Evolutionary conservation across 2,888 invertebrate genomes (phyloP), one percentile per base, ranked within the genome.

Genomic region (Sabellastarte sp.): DNA sequence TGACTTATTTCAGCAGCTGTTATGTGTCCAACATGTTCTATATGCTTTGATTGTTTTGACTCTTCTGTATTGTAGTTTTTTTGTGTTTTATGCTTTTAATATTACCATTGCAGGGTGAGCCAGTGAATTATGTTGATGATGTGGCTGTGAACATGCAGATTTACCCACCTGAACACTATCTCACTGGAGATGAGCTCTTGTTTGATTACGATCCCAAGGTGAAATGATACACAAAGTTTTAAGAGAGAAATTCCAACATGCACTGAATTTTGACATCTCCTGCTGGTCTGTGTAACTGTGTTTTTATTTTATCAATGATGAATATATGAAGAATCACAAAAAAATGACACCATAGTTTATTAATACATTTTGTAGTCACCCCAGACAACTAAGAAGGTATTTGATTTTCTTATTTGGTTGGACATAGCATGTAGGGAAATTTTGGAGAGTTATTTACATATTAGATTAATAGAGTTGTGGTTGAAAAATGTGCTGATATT

Each of bases 61-160:
- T n/a, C 5, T 2, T n/a, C 32, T n/a, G 3, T 10, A 32, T 24
- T 31, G 24, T 1, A 15, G n/a, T n/a, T n/a, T n/a, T n/a, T n/a
- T n/a, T n/a, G n/a, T n/a, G n/a, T n/a, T n/a, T n/a, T n/a, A n/a
- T n/a, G n/a, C n/a, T n/a, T n/a, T n/a, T n/a, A n/a, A n/a, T n/a
- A n/a, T n/a, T n/a, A n/a, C n/a, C n/a, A 24, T 63, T 62, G 1
- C 64, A 80, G 80, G 72, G 67, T 31, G 74, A 76, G 52, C 89
- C 93, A 0, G 86, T 88, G 0, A 91, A 93, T 60, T 90, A 91
- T 77, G 94, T 93, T 0, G 91, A 92, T 84, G 87, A 87, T 33
- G 75, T 94, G 10, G 88, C 89, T 1, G 89, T 91, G 76, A 89
- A 89, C 74, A 92, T 93, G 90, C 93, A 92, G 71, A 87, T 89